These are phyloP conservation scores for Calliopsis andreniformis DNA, from an alignment of 1,140 invertebrate species.

Conservation along the genomic window DNA sequence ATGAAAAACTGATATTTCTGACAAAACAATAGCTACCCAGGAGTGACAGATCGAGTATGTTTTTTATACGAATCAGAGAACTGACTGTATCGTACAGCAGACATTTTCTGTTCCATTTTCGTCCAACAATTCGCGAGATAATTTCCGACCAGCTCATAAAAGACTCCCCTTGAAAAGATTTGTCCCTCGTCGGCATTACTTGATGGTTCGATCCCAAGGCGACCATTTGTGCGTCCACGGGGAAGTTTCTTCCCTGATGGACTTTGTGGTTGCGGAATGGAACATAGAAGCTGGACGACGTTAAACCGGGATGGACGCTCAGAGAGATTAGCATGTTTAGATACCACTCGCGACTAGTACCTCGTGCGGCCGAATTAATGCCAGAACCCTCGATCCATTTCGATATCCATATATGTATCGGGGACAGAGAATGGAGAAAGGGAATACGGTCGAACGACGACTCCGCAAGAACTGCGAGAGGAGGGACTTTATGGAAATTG, in stretches of 20 bases:
- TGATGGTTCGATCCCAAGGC: slow-evolving; percentile 33
- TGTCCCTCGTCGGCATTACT: too few relatives aligned
- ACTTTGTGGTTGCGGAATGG: slow-evolving; percentile 49
- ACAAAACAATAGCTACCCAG: too few relatives aligned
- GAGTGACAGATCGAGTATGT: too few relatives aligned
- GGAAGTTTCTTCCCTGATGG: slow-evolving; percentile 54
- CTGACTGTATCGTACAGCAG: too few relatives aligned
- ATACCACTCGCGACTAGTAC: slow-evolving; percentile 60
- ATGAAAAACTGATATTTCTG: too few relatives aligned
- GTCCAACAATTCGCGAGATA: too few relatives aligned
- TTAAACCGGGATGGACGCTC: slow-evolving; percentile 47
- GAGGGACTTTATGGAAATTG: slow-evolving; percentile 34
- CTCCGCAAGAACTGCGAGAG: neutral
- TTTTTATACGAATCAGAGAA: too few relatives aligned
- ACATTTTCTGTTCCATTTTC: too few relatives aligned
- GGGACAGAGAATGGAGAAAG: neutral
- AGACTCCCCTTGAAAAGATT: too few relatives aligned
- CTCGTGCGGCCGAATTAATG: slow-evolving; percentile 60
- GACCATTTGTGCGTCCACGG: slow-evolving; percentile 49
- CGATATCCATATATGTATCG: slow-evolving; percentile 26
- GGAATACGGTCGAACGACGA: neutral
- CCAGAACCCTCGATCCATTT: slow-evolving; percentile 51
- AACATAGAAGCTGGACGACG: slow-evolving; percentile 43
- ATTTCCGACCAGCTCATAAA: too few relatives aligned
- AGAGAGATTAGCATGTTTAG: slow-evolving; percentile 68